Evolutionary conservation across 2,888 invertebrate genomes (phyloP), one percentile per base, ranked within the genome.

Genomic region (Malthinus flaveolus): DNA sequence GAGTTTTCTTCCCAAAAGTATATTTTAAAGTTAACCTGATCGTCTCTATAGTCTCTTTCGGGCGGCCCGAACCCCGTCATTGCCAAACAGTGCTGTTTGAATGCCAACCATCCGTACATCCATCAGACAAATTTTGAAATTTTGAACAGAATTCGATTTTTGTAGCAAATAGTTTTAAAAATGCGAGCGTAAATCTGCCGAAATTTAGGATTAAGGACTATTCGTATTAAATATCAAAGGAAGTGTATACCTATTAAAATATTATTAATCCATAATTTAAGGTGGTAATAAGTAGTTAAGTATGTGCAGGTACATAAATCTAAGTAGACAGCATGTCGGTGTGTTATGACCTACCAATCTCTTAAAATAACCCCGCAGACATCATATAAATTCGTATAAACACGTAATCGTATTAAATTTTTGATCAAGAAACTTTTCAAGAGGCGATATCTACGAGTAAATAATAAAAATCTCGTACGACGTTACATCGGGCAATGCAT

Each of bases 241-340:
- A 67, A 63, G 64, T 67, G 64, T 63, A 65, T 61, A n/a, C n/a
- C n/a, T n/a, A n/a, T 59, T 60, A 66, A 23, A 66, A 64, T 64
- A 65, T 68, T 66, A 68, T 68, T 68, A 68, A 68, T 68, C 65
- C 64, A 65, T 66, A 68, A 68, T 64, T 68, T 66, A 66, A 51
- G 63, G 55, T 49, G 63, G 55, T 49, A 58, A 57, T 56, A 53
- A 62, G 61, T 53, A 55, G 59, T 66, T 63, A 66, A 66, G 58
- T 58, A 57, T 59, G 55, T 51, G 61, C n/a, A n/a, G n/a, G n/a
- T 39, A 49, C 57, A 63, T 66, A 66, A 66, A 66, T 66, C 61
- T 63, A 53, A 48, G 59, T 54, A 62, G 66, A 66, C 66, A 65
- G 62, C 62, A 57, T 62, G 66, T 66, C 66, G 62, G 58, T 66